Conservation (phyloP, 1,140 invertebrate species). For the Melitaea cinxia region DNA sequence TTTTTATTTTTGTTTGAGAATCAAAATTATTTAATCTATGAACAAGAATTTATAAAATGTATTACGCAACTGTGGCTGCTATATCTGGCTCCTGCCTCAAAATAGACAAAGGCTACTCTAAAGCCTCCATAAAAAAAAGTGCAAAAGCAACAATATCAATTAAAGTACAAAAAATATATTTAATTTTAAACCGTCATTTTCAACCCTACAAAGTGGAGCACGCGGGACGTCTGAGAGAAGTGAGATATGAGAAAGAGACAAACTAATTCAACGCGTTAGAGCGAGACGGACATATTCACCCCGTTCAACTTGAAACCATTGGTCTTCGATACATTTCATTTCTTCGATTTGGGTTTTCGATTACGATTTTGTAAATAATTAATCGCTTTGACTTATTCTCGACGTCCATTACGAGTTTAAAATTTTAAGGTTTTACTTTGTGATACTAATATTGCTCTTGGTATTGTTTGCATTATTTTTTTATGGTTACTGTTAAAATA, state of each 20-base stretch:
- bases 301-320: conserved; percentile 26
- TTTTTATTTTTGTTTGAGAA: too few species aligned
- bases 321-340: conserved; percentile 51
- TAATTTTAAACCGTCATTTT: conserved; percentile 11
- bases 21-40: too few species aligned
- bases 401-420: conserved; percentile 10
- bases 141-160: not conserved
- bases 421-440: conserved; percentile 10
- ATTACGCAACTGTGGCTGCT: too few species aligned
- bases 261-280: conserved; percentile 38
- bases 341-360: conserved; percentile 30
- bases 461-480: too few species aligned
- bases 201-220: conserved; percentile 66
- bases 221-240: conserved; percentile 73
- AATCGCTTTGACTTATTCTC: conserved; percentile 41
- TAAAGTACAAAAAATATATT: not conserved
- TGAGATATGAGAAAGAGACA: conserved; percentile 70
- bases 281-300: conserved; percentile 40
- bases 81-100: too few species aligned
- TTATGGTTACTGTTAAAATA: too few species aligned
- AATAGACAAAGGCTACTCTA: not conserved
- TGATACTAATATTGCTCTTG: not conserved
- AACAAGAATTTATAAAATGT: too few species aligned
- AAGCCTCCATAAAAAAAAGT: not conserved
- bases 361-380: conserved; percentile 36